Evolutionary conservation across 1,140 invertebrate genomes (phyloP), one percentile per base, ranked within the genome.

Genomic region (Protaetia brevitarsis): DNA sequence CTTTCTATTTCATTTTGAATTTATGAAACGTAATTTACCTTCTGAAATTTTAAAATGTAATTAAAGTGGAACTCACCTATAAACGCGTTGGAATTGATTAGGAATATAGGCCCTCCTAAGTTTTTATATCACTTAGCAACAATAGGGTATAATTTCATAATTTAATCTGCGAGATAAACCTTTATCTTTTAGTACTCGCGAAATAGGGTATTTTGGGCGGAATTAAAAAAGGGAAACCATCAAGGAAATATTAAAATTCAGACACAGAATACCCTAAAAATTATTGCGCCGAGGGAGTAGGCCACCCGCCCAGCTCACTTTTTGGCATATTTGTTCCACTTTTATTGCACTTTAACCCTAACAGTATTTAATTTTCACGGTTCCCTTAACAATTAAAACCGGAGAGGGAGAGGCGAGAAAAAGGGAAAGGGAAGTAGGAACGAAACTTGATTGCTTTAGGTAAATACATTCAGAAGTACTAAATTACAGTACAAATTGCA

Each of bases 301-400:
- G 16, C 41, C 41, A 51, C 13, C 41, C 11, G 34, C 10, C 21
- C 13, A 10, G 19, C 41, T 51, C 21, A 51, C 41, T 51, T 51
- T 26, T 26, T 51, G 41, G 41, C 41, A 51, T 51, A 51, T 51
- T 51, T 51, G 41, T 51, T 51, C 41, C 41, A 26, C 41, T 51
- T 51, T 51, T 51, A 51, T 51, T 51, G 19, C 41, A 51, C 41
- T 51, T 51, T 51, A 51, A 23, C 41, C 41, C 21, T 51, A 51
- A 51, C 41, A 51, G 41, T 51, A 51, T 51, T 51, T 51, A 51
- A 51, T 51, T 51, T 51, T 51, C 41, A 51, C 41, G 19, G 41
- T 51, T 51, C 41, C 41, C 41, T 51, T 51, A 51, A 51, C 41
- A 51, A 51, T 51, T 51, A 51, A 51, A 51, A 51, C 41, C 41